Conservation (phyloP, 2,797 vertebrate genomes). For the Coluber constrictor region DNA sequence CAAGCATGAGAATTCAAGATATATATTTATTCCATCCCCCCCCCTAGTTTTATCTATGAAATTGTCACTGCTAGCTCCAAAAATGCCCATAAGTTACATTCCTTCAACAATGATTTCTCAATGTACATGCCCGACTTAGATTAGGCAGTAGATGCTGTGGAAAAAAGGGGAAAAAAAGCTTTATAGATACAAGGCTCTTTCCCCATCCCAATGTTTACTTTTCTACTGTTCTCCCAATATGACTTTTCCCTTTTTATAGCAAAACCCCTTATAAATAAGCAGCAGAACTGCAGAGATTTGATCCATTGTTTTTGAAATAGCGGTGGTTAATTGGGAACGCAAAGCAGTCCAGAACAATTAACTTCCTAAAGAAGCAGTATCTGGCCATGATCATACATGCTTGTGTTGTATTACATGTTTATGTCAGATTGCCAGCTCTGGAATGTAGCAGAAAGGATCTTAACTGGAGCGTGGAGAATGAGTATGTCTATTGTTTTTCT, state of each 20-base stretch:
- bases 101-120: background rate
- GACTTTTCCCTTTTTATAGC: background rate
- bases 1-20: constrained; percentile 31
- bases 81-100: background rate
- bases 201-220: background rate
- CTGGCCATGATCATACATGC: background rate
- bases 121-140: background rate
- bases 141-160: background rate
- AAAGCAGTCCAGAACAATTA: background rate
- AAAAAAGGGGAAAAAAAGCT: background rate
- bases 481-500: background rate
- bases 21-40: background rate
- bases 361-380: background rate
- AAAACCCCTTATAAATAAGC: background rate
- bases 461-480: background rate
- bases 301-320: background rate
- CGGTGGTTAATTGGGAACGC: background rate
- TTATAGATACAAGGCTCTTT: background rate
- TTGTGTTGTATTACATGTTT: background rate
- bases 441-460: background rate
- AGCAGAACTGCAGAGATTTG: background rate
- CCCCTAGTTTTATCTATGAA: constrained; percentile 1
- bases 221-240: background rate
- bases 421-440: background rate
- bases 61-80: background rate